Percentiles rank a stretch among this genome's conserved stretches.
These are phyloP conservation scores for Pharmacophagus antenor DNA, from an alignment of 2,888 invertebrate genomes.

Conservation along the genomic window DNA sequence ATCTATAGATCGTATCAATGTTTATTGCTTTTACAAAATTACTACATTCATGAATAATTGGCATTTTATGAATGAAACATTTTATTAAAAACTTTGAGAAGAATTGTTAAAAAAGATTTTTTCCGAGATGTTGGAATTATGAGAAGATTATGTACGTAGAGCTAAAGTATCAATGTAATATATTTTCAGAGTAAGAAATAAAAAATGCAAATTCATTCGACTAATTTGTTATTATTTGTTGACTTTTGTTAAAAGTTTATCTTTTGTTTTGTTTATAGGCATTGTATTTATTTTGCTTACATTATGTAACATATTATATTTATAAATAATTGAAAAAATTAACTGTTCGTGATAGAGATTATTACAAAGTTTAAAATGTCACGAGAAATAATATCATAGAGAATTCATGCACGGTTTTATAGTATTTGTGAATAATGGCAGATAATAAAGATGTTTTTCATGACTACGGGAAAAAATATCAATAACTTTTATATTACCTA, in stretches of 20 bases:
- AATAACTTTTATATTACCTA: too few relatives aligned
- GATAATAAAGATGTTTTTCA: conserved; percentile 6
- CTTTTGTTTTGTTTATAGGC: not conserved
- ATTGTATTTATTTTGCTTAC: not conserved
- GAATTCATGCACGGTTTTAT: not conserved
- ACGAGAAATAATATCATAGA: conserved; percentile 2
- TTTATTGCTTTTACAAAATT: too few relatives aligned
- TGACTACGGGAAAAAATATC: not conserved
- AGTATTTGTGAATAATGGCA: conserved; percentile 6
- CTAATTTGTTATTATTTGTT: not conserved
- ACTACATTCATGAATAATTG: too few relatives aligned
- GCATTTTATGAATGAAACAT: not conserved
- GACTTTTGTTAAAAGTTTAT: not conserved
- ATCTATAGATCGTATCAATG: too few relatives aligned
- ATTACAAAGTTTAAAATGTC: conserved; percentile 16
- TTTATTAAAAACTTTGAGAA: not conserved
- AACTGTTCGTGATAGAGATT: conserved; percentile 11
- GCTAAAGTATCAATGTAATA: not conserved
- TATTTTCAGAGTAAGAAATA: too few relatives aligned
- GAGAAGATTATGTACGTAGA: not conserved
- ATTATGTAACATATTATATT: not conserved
- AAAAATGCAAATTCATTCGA: not conserved
- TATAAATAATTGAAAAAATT: not conserved
- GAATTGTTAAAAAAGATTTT: not conserved
- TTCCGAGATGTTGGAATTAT: not conserved